Evolutionary conservation across 2,113 vertebrate species (phyloP).

Genomic region (Pterocles gutturalis): DNA sequence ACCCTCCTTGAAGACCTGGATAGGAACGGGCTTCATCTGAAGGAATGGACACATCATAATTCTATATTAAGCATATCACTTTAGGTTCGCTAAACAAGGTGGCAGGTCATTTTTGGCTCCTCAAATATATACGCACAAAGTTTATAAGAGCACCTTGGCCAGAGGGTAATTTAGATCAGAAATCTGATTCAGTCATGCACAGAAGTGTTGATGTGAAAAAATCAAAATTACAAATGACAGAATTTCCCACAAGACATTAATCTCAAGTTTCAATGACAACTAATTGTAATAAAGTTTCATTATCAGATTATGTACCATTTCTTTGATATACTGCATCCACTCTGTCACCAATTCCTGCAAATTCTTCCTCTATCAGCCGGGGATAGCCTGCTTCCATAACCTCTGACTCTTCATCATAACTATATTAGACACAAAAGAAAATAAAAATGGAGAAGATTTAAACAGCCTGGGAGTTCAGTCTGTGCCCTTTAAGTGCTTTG

Average conservation of each 20-base stretch:
- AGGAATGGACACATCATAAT: neutral
- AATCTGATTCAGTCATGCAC: neutral
- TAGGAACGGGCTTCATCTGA: neutral
- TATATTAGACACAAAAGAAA: conserved; percentile 59
- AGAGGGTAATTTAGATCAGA: neutral
- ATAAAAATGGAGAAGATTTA: neutral
- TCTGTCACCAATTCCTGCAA: conserved; percentile 89
- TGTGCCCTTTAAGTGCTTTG: neutral
- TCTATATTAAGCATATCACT: neutral
- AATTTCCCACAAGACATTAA: neutral
- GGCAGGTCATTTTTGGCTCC: neutral
- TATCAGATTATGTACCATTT: conserved; percentile 78
- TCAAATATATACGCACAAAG: neutral
- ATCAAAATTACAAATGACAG: neutral
- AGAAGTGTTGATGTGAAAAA: neutral
- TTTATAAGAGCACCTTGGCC: neutral
- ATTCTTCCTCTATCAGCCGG: conserved; percentile 84
- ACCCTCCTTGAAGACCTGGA: neutral
- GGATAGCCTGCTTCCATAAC: conserved; percentile 88
- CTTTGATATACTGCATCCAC: conserved; percentile 89
- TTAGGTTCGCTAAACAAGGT: neutral
- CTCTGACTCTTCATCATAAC: conserved; percentile 84
- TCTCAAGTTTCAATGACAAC: neutral
- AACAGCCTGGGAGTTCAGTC: neutral
- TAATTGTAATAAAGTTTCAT: neutral